phyloP scores from a whole-genome alignment of 2,888 invertebrate species.

The Halictus ligatus region DNA sequence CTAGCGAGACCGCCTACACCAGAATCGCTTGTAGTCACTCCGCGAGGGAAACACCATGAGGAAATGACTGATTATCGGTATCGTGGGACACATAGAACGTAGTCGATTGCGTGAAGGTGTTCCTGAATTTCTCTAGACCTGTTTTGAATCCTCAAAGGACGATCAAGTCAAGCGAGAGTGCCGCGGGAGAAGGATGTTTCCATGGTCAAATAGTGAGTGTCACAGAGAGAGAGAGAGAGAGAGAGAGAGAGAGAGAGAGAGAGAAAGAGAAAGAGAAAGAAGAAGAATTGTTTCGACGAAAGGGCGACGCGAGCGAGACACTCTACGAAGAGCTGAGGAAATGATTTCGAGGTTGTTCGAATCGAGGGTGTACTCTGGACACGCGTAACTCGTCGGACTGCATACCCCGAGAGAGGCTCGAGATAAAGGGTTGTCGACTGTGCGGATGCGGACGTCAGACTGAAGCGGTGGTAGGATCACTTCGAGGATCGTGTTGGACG shows the following conservation, averaged over 20 bases:
- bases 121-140: background rate
- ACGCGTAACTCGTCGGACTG: conserved; percentile 59
- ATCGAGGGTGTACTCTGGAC: conserved; percentile 36
- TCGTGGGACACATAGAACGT: background rate
- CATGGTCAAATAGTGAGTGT: background rate
- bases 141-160: background rate
- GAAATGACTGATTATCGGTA: background rate
- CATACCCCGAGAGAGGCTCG: conserved; percentile 59
- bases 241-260: no score
- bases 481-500: conserved; percentile 73
- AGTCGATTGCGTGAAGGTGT: background rate
- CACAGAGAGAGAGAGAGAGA: no score
- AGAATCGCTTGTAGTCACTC: background rate
- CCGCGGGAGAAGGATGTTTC: conserved; percentile 2
- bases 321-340: background rate
- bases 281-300: background rate
- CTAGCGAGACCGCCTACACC: background rate
- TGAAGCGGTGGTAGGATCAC: conserved; percentile 79
- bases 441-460: conserved; percentile 83
- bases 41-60: background rate
- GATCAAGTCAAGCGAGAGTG: background rate
- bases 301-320: background rate
- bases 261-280: no score
- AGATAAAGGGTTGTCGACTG: conserved; percentile 76
- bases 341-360: conserved; percentile 7